Base-by-base conservation (phyloP, 2,113 vertebrate genomes). In the Sardina pilchardus region DNA sequence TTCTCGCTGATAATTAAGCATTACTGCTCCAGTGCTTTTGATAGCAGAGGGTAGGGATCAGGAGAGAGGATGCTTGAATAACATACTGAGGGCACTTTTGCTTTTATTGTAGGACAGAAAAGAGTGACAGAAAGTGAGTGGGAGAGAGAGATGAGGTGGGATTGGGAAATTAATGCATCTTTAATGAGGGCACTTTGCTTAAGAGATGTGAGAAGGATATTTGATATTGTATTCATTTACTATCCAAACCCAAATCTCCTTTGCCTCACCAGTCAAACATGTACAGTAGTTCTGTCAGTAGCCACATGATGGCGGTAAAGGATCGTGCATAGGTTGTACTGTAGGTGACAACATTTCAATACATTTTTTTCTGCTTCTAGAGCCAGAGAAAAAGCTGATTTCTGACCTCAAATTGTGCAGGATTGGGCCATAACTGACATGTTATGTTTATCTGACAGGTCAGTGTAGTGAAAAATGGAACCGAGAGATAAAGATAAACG, bases 231-330 rank as follows among this genome's bases (percentile, higher is more conserved):
- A 78, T 78, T 78, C 12, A 78, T 10, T 6, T 17, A 78, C 71
- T 34, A 78, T 17, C 36, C 30, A 78, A 39, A 34, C 71, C 4
- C 12, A 14, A 34, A 36, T 30, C 39, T 14, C 21, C 14, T 16
- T 14, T 17, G 71, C 71, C n/a, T 26, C 12, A 36, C 0, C 16
- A 78, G 34, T 17, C 71, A 78, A 17, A 16, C 67, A 75, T 78
- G 12, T 6, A n/a, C n/a, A n/a, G n/a, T n/a, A 78, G 10, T 78
- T 78, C 71, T 34, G 30, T 16, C 16, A 36, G 71, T 34, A 6
- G 39, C 71, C 71, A 78, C 71, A 78, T 78, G 71, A 34, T 78
- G 71, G 71, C 71, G 71, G 71, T 36, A 78, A 16, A 78, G 71
- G 71, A 78, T 34, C 16, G 30, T 78, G 30, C 34, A 36, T 78